These are phyloP conservation scores for Eclectus roratus DNA, from an alignment of 2,113 vertebrate species.

Conservation along the genomic window DNA sequence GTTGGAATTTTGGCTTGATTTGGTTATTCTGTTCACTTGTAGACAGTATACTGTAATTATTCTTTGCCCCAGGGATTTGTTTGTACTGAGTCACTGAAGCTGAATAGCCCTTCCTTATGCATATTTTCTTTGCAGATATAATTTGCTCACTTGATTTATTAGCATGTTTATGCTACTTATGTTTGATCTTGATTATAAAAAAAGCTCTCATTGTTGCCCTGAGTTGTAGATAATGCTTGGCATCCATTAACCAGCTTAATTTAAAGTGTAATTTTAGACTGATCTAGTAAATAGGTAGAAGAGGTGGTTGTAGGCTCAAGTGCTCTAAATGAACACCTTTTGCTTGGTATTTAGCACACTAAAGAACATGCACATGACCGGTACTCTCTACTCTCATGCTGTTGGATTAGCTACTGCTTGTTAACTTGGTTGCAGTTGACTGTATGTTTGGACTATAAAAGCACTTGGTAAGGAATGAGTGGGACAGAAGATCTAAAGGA, in stretches of 20 bases:
- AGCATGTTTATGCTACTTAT: conserved; percentile 15
- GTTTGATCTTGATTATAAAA: conserved; percentile 32
- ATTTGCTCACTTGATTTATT: conserved; percentile 54
- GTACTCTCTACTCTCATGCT: background rate
- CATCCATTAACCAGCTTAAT: background rate
- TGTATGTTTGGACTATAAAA: background rate
- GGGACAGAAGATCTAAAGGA: background rate
- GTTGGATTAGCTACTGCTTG: background rate
- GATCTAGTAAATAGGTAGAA: background rate
- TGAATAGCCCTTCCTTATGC: conserved; percentile 33
- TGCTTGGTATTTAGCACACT: background rate
- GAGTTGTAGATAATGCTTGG: background rate
- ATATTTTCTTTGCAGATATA: conserved; percentile 35
- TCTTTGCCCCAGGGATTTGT: conserved; percentile 6
- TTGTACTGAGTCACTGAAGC: conserved; percentile 39
- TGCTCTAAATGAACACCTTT: background rate
- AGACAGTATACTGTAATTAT: background rate
- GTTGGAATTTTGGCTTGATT: conserved; percentile 20
- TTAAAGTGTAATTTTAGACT: background rate
- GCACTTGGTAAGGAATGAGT: background rate
- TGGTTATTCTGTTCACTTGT: conserved; percentile 7
- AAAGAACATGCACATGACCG: background rate
- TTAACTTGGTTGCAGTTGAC: background rate
- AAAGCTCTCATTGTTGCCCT: background rate
- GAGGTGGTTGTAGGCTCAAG: background rate